Evolutionary conservation across 2,888 invertebrate genomes (phyloP).

Genomic region (Dynastes tityus): DNA sequence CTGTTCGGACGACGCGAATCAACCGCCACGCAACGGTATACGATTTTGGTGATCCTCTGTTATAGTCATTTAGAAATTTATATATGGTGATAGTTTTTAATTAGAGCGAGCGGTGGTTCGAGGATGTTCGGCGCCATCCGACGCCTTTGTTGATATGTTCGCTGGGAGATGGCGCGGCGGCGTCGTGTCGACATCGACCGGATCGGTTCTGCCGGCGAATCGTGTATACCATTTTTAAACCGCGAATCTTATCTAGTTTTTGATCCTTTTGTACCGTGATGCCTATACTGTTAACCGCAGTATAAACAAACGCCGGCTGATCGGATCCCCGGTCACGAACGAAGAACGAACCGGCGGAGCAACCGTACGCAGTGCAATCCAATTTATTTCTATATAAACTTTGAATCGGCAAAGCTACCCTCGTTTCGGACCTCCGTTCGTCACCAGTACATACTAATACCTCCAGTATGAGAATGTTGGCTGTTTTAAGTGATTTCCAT

Average conservation of each 20-base stretch:
- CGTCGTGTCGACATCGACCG: slow-evolving; percentile 55
- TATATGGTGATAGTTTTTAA: slow-evolving; percentile 57
- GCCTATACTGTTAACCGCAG: slow-evolving; percentile 56
- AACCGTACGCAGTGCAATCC: slow-evolving; percentile 55
- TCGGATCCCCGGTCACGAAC: slow-evolving; percentile 53
- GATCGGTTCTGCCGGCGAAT: slow-evolving; percentile 54
- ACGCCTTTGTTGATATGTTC: slow-evolving; percentile 58
- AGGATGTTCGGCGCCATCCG: slow-evolving; percentile 53
- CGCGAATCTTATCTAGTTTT: slow-evolving; percentile 57
- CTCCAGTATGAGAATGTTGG: slow-evolving; percentile 70
- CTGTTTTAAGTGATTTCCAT: slow-evolving; percentile 72
- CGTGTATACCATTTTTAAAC: slow-evolving; percentile 59
- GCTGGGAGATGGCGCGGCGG: slow-evolving; percentile 53
- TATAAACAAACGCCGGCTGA: slow-evolving; percentile 54
- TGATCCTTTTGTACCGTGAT: slow-evolving; percentile 58
- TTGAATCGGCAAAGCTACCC: slow-evolving; percentile 43
- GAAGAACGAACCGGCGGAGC: slow-evolving; percentile 52
- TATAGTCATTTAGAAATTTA: slow-evolving; percentile 61
- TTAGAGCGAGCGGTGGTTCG: slow-evolving; percentile 51
- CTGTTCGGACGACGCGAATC: slow-evolving; percentile 33
- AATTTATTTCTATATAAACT: slow-evolving; percentile 53
- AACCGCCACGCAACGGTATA: slow-evolving; percentile 56
- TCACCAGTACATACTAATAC: slow-evolving; percentile 63
- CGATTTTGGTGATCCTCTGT: slow-evolving; percentile 62
- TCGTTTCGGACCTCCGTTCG: slow-evolving; percentile 46